phyloP scores from a whole-genome alignment of 2,888 invertebrate species.

The Galeruca laticollis region DNA sequence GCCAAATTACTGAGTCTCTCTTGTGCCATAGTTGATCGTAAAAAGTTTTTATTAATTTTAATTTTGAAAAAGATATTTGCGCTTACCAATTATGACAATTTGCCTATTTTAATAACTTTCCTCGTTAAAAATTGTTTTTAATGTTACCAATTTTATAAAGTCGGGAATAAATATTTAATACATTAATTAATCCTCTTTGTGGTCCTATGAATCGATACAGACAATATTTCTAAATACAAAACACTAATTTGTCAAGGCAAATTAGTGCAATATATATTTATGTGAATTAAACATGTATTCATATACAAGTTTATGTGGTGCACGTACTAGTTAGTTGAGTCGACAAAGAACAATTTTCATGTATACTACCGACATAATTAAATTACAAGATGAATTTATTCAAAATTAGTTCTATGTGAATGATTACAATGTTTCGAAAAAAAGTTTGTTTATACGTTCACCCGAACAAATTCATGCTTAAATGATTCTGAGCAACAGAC shows the following conservation, averaged over 20 bases:
- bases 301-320: conserved; percentile 3
- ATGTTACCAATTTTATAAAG: too few species aligned
- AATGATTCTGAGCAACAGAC: conserved; percentile 33
- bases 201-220: neutral
- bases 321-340: conserved; percentile 15
- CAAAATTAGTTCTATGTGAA: conserved; percentile 45
- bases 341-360: conserved; percentile 29
- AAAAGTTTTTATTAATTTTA: too few species aligned
- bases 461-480: conserved; percentile 43
- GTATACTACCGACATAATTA: conserved; percentile 32
- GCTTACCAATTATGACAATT: too few species aligned
- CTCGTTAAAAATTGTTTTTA: too few species aligned
- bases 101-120: too few species aligned
- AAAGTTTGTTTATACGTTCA: conserved; percentile 23
- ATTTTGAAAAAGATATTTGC: too few species aligned
- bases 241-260: conserved; percentile 18
- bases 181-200: neutral
- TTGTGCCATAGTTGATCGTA: too few species aligned
- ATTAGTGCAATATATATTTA: neutral
- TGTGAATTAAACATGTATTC: neutral
- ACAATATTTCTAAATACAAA: neutral
- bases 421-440: conserved; percentile 30
- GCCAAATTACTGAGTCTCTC: too few species aligned
- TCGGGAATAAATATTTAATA: neutral
- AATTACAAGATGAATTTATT: conserved; percentile 42